Evolutionary conservation across 2,797 vertebrate genomes (phyloP).

Genomic region (Sebastes aleutianus): DNA sequence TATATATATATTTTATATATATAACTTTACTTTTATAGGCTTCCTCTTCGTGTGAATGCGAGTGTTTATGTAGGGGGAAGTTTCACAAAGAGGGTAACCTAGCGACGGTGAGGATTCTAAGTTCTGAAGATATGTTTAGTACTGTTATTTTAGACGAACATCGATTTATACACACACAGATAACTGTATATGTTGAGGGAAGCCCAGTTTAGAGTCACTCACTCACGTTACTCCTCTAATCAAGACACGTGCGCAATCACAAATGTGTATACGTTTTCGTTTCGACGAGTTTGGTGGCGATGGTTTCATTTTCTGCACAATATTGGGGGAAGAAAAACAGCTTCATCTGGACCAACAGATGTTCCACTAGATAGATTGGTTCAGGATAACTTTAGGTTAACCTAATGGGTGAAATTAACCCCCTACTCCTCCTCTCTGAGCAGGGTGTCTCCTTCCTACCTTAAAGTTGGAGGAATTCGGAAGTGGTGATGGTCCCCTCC

Average conservation of each 20-base stretch:
- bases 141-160: neutral
- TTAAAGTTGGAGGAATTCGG: conserved; percentile 81
- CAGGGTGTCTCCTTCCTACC: conserved; percentile 41
- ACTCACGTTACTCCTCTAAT: conserved; percentile 76
- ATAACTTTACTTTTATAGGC: neutral
- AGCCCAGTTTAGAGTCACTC: conserved; percentile 37
- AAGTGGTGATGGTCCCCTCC: conserved; percentile 74
- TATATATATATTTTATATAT: neutral
- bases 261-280: conserved; percentile 45
- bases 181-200: neutral
- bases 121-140: neutral
- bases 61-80: conserved; percentile 31
- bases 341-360: no score
- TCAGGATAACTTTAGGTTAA: neutral
- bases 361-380: neutral
- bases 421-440: conserved; percentile 9
- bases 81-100: conserved; percentile 34
- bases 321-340: neutral
- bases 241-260: conserved; percentile 71
- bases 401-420: neutral
- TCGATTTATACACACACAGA: neutral
- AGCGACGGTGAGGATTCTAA: conserved; percentile 1
- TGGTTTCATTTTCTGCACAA: neutral
- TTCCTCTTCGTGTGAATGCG: neutral
- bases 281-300: neutral